Conservation (phyloP, 2,113 vertebrate species). For the Microcebus tavaratra region DNA sequence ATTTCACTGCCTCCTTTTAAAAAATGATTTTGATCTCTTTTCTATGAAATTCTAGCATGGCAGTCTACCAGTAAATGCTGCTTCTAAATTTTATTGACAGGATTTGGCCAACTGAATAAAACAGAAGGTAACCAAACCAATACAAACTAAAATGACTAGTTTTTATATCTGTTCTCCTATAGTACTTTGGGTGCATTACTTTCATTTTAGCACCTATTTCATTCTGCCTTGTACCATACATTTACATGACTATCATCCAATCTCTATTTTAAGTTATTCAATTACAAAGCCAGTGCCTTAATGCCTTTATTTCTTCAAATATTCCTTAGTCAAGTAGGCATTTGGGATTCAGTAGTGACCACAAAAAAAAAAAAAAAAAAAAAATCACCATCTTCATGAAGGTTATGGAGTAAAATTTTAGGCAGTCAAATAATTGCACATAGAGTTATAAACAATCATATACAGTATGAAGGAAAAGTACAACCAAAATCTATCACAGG, state of each 20-base stretch:
- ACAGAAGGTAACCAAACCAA: constrained; percentile 4
- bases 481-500: neutral
- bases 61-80: neutral
- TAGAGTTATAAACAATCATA: neutral
- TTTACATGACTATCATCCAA: neutral
- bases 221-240: neutral
- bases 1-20: constrained; percentile 27
- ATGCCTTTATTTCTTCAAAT: constrained; percentile 48
- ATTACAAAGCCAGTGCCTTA: neutral
- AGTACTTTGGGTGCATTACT: neutral
- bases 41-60: constrained; percentile 32
- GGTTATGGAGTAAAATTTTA: neutral
- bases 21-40: constrained; percentile 16
- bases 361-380: constrained; percentile 50
- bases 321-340: constrained; percentile 22
- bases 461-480: constrained; percentile 32
- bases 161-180: neutral
- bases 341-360: constrained; percentile 3
- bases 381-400: neutral
- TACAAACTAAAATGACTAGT: neutral
- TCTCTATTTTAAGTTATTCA: neutral
- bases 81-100: constrained; percentile 42
- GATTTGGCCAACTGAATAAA: constrained; percentile 8
- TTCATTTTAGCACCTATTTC: constrained; percentile 46
- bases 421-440: neutral